A percentile compares a stretch with the other conserved stretches of the same genome.
Conservation (phyloP, 1,140 invertebrate species). For the Hyposmocoma kahamanoa region DNA sequence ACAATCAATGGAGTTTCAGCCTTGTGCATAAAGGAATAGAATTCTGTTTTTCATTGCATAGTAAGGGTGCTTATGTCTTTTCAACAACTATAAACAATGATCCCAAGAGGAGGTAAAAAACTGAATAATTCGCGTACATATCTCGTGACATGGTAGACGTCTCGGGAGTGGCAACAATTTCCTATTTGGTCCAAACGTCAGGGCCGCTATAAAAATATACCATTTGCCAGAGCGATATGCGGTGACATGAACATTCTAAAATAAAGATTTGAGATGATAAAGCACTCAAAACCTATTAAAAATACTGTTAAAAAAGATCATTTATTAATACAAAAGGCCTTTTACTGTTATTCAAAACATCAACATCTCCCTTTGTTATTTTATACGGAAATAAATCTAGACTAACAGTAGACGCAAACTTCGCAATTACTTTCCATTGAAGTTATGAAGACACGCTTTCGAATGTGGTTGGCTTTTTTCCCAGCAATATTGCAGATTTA, state of each 20-base stretch:
- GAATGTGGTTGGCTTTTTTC: neutral
- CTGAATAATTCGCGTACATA: conserved; percentile 59
- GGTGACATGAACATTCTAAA: conserved; percentile 27
- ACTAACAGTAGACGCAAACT: neutral
- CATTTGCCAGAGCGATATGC: conserved; percentile 37
- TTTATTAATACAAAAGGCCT: no score
- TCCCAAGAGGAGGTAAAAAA: conserved; percentile 48
- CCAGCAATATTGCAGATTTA: conserved; percentile 3
- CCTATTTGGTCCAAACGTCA: conserved; percentile 42
- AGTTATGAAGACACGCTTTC: conserved; percentile 3
- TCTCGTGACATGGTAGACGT: conserved; percentile 43
- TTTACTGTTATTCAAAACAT: neutral
- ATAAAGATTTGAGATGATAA: conserved; percentile 17
- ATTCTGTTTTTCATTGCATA: conserved; percentile 17
- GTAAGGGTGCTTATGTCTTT: conserved; percentile 19
- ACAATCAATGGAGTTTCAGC: conserved; percentile 7
- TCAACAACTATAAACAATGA: conserved; percentile 23
- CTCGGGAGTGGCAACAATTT: conserved; percentile 53
- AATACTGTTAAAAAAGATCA: no score
- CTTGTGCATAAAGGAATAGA: conserved; percentile 6
- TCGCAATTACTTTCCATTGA: conserved; percentile 3
- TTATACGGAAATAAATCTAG: neutral
- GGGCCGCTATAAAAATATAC: conserved; percentile 38
- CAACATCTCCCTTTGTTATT: no score
- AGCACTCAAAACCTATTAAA: no score